These are phyloP conservation scores for Tachysurus vachellii DNA, from an alignment of 2,113 vertebrate species.

Conservation along the genomic window DNA sequence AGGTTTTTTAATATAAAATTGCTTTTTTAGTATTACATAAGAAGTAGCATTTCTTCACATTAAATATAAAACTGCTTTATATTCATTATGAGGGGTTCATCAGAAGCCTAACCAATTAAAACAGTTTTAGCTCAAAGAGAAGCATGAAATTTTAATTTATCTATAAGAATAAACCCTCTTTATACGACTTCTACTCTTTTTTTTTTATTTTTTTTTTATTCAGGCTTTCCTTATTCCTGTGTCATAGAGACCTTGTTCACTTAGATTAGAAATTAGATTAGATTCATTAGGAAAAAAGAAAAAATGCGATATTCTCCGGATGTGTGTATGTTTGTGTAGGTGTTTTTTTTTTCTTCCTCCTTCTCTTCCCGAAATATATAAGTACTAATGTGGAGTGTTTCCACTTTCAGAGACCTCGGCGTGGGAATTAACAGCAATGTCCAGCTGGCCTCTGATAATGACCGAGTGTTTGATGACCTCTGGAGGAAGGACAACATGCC, in stretches of 20 bases:
- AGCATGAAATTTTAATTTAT: background rate
- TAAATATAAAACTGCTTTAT: background rate
- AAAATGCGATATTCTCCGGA: background rate
- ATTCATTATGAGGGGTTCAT: no score
- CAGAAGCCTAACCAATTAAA: background rate
- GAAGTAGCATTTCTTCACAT: background rate
- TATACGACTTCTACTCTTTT: background rate
- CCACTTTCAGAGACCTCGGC: slow-evolving; percentile 77
- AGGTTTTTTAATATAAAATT: background rate
- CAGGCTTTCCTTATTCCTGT: background rate
- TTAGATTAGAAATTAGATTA: no score
- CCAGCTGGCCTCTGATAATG: slow-evolving; percentile 73
- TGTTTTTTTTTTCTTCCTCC: background rate
- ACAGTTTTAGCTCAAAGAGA: background rate
- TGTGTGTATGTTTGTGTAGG: background rate
- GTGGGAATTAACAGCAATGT: slow-evolving; percentile 69
- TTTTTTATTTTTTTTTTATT: background rate
- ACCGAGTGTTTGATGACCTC: slow-evolving; percentile 72
- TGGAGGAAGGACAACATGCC: slow-evolving; percentile 75
- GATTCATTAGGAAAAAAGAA: background rate
- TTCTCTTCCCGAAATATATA: background rate
- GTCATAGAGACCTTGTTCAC: background rate
- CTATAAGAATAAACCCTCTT: background rate
- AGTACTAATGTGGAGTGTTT: slow-evolving; percentile 3
- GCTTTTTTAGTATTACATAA: background rate